Percentiles rank a stretch among this genome's conserved stretches.
phyloP scores from a whole-genome alignment of 2,113 vertebrate species.

The Ictalurus punctatus region DNA sequence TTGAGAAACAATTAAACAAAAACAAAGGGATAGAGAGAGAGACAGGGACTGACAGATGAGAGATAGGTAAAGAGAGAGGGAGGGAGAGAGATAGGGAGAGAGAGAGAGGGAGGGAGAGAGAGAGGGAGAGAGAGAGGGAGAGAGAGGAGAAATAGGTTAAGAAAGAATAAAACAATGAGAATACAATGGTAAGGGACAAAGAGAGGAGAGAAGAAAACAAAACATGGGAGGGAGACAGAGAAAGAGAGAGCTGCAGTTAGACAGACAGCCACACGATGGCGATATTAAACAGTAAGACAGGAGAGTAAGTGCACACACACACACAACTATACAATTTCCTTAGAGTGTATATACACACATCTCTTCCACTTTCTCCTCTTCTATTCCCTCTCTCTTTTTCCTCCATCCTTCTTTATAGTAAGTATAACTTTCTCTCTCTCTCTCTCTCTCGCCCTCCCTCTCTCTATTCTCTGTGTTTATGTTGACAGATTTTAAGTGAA shows the following conservation, averaged over 20 bases:
- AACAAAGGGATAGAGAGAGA: too few relatives aligned
- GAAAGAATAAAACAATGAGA: not conserved
- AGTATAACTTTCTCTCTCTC: not conserved
- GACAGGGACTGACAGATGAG: too few relatives aligned
- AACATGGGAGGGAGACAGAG: not conserved
- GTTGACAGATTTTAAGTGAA: not conserved
- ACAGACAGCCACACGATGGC: constrained; percentile 63
- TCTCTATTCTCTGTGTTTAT: not conserved
- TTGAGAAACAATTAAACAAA: too few relatives aligned
- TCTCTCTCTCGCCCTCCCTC: not conserved
- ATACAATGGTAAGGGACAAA: not conserved
- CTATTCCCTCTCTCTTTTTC: not conserved
- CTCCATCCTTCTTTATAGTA: not conserved
- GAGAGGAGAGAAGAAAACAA: not conserved
- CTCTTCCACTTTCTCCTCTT: not conserved
- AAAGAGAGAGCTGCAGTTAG: not conserved
- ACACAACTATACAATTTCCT: not conserved
- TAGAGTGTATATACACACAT: not conserved
- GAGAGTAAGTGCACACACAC: too few relatives aligned
- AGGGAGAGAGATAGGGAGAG: too few relatives aligned
- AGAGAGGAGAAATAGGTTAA: too few relatives aligned
- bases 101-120: not conserved
- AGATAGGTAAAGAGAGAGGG: too few relatives aligned
- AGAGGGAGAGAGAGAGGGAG: not conserved
- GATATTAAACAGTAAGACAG: constrained; percentile 48